phyloP scores from a whole-genome alignment of 2,113 vertebrate species.

The Casuarius casuarius region DNA sequence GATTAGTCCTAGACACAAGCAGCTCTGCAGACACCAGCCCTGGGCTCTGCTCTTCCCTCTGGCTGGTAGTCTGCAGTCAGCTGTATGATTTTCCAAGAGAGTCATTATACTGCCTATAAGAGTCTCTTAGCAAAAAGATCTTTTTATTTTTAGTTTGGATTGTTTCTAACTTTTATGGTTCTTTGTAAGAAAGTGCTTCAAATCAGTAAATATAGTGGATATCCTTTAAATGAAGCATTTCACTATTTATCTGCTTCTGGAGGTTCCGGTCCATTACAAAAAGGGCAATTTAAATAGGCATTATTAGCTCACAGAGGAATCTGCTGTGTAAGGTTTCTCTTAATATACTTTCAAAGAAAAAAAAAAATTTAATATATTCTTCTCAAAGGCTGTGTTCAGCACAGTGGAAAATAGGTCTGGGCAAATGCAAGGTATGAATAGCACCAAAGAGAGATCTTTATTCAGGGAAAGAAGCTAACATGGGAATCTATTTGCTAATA shows the following conservation, averaged over 20 bases:
- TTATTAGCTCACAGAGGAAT: background rate
- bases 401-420: background rate
- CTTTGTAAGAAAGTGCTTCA: background rate
- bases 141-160: background rate
- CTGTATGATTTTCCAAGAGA: fast-evolving
- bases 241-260: background rate
- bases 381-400: background rate
- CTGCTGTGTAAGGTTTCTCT: background rate
- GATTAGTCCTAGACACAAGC: too few species aligned
- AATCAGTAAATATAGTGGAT: background rate
- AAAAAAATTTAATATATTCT: background rate
- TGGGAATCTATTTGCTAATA: background rate
- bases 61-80: background rate
- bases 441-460: background rate
- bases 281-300: background rate
- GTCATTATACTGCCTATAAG: background rate
- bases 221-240: background rate
- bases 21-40: too few species aligned
- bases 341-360: background rate
- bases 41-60: background rate
- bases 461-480: background rate
- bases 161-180: background rate
- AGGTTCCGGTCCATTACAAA: background rate
- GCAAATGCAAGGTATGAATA: background rate
- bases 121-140: fast-evolving